Conservation (phyloP, 1,140 invertebrate genomes). For the Scylla paramamosain region DNA sequence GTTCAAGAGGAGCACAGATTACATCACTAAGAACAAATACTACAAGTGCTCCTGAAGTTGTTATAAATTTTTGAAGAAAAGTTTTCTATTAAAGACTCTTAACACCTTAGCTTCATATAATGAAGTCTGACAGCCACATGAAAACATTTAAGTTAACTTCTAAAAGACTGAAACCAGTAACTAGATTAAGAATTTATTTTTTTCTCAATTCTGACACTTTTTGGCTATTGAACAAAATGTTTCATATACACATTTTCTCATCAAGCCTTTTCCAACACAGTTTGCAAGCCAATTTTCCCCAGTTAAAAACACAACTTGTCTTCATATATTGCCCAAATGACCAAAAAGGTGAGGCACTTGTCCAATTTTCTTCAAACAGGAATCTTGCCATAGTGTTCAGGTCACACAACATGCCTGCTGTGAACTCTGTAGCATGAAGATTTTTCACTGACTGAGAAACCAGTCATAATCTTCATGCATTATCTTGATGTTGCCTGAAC, state of each 20-base stretch:
- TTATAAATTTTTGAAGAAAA: conserved; percentile 44
- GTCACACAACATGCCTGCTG: neutral
- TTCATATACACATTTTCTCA: conserved; percentile 31
- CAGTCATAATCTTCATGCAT: conserved; percentile 21
- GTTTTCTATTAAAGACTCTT: conserved; percentile 11
- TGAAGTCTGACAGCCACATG: conserved; percentile 37
- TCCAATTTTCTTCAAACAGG: conserved; percentile 56
- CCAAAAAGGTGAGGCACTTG: conserved; percentile 54
- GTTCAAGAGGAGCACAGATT: conserved; percentile 46
- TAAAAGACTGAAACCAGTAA: conserved; percentile 51
- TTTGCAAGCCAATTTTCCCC: conserved; percentile 62
- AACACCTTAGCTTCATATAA: conserved; percentile 39
- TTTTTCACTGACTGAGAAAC: conserved; percentile 15
- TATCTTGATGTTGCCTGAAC: conserved; percentile 53
- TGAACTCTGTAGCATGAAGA: neutral
- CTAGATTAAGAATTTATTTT: conserved; percentile 28
- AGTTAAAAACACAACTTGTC: conserved; percentile 55
- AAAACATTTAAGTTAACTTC: conserved; percentile 25
- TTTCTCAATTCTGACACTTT: conserved; percentile 46
- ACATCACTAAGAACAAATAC: conserved; percentile 49
- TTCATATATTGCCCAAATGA: conserved; percentile 65
- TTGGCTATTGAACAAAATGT: conserved; percentile 21
- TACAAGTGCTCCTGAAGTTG: conserved; percentile 1
- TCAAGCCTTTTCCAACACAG: conserved; percentile 50
- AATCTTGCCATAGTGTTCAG: conserved; percentile 37